Percentiles rank a stretch among this genome's conserved stretches.
These are phyloP conservation scores for Galerucella nymphaeae DNA, from an alignment of 2,888 invertebrate species.

Conservation along the genomic window DNA sequence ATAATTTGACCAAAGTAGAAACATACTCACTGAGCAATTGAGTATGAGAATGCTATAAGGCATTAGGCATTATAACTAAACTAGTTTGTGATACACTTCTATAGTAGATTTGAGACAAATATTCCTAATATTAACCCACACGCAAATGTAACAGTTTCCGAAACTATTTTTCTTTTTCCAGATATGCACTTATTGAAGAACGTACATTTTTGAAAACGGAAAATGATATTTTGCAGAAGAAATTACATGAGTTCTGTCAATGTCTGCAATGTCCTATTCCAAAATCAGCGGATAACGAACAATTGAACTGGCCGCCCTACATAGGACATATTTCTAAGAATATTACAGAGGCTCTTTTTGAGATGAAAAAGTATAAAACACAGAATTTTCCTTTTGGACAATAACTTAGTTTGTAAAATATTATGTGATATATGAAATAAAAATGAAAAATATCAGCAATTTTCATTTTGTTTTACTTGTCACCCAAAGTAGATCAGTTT, in stretches of 20 bases:
- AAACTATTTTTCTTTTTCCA: neutral
- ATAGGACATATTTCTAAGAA: conserved; percentile 21
- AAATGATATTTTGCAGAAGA: conserved; percentile 53
- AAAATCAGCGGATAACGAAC: conserved; percentile 14
- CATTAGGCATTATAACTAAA: too few species aligned
- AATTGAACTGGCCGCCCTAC: conserved; percentile 21
- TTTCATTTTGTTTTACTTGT: too few species aligned
- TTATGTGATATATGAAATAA: neutral
- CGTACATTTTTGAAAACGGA: conserved; percentile 55
- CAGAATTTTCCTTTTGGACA: conserved; percentile 12
- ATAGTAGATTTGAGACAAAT: too few species aligned
- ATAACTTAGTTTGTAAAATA: neutral
- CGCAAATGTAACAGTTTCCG: too few species aligned
- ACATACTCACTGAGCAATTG: too few species aligned
- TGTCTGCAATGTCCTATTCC: conserved; percentile 40
- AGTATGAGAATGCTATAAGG: too few species aligned
- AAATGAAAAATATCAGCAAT: neutral
- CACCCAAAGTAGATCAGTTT: too few species aligned
- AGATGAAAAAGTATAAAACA: conserved; percentile 42
- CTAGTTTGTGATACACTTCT: too few species aligned
- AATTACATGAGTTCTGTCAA: conserved; percentile 55
- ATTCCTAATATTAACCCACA: neutral
- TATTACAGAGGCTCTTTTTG: conserved; percentile 46
- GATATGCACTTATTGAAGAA: conserved; percentile 57
- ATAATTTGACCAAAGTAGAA: too few species aligned